Evolutionary conservation across 1,140 invertebrate species (phyloP), one percentile per base, ranked within the genome.

Genomic region (Mya arenaria): DNA sequence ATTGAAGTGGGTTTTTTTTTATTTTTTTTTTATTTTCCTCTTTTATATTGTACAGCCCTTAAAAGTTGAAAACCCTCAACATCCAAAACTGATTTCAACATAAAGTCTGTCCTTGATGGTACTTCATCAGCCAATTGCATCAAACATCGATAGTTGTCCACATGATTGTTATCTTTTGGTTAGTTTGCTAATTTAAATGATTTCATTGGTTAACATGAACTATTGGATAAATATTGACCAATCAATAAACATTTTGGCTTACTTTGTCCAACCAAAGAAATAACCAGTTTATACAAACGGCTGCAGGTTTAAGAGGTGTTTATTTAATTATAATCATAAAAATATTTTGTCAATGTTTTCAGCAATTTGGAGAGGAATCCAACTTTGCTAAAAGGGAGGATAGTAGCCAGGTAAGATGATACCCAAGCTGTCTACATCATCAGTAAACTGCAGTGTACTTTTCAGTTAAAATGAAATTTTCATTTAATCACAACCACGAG

Each of bases 351-450:
- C 23, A n/a, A 41, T 56, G 56, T 19, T 81, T 63, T 41, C 66
- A 69, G 58, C 68, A 62, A 62, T 52, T 82, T 32, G 39, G 55
- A 10, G 60, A 55, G 2, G 56, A 72, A n/a, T 25, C 36, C 36
- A n/a, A 36, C 55, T 41, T 30, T 19, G 25, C 4, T 19, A 71
- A 34, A 37, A 68, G 39, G 36, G 55, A 74, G 60, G 58, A 71
- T 71, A 32, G 28, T 6, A 62, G 65, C 48, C 58, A 78, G 60
- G 74, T 71, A 71, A 81, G 5, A 52, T 55, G 32, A 19, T 62
- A 30, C 19, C 5, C 55, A 56, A 23, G n/a, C 55, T 19, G n/a
- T 19, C 30, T 56, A 23, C 19, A 23, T 5, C 30, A 6, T n/a
- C n/a, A 13, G 44, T 13, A 48, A 48, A 48, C 44, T 13, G 30